Percentiles rank a stretch among this genome's conserved stretches.
phyloP scores from a whole-genome alignment of 2,888 invertebrate species.

The Chrysolina oricalcia region DNA sequence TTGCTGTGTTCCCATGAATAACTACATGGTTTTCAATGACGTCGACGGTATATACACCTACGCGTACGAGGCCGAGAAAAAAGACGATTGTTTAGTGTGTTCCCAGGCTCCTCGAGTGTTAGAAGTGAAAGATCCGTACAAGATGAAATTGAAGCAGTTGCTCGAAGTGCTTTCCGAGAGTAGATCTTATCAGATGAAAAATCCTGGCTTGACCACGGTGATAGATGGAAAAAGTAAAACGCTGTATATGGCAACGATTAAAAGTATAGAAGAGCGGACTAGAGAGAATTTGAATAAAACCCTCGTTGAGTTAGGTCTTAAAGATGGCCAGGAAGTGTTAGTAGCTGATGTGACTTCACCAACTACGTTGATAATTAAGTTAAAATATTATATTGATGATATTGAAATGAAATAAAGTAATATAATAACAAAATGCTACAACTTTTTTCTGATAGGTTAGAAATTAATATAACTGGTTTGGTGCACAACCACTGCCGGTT shows the following conservation, averaged over 20 bases:
- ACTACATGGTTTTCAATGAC: constrained; percentile 98
- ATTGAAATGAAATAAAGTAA: constrained; percentile 71
- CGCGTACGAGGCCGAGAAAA: constrained; percentile 93
- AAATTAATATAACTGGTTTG: no score
- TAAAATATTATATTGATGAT: constrained; percentile 77
- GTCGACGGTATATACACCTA: constrained; percentile 96
- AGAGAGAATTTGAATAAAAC: constrained; percentile 91
- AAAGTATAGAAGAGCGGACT: constrained; percentile 93
- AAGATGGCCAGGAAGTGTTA: constrained; percentile 88
- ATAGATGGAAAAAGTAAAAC: constrained; percentile 91
- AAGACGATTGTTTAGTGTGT: constrained; percentile 91
- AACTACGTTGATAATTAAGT: constrained; percentile 83
- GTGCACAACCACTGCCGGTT: no score
- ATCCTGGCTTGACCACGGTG: constrained; percentile 88
- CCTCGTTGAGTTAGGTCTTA: constrained; percentile 87
- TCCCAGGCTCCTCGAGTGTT: constrained; percentile 81
- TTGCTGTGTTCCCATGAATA: constrained; percentile 91
- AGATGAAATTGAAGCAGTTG: constrained; percentile 85
- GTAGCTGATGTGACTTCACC: constrained; percentile 96
- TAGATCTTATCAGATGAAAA: constrained; percentile 90
- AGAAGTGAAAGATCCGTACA: constrained; percentile 76
- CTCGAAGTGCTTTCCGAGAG: constrained; percentile 87
- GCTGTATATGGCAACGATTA: constrained; percentile 93
- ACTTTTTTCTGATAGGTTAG: background rate
- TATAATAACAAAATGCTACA: constrained; percentile 16